These are phyloP conservation scores for Ceratothoa steindachneri DNA, from an alignment of 2,888 invertebrate species.

Conservation along the genomic window DNA sequence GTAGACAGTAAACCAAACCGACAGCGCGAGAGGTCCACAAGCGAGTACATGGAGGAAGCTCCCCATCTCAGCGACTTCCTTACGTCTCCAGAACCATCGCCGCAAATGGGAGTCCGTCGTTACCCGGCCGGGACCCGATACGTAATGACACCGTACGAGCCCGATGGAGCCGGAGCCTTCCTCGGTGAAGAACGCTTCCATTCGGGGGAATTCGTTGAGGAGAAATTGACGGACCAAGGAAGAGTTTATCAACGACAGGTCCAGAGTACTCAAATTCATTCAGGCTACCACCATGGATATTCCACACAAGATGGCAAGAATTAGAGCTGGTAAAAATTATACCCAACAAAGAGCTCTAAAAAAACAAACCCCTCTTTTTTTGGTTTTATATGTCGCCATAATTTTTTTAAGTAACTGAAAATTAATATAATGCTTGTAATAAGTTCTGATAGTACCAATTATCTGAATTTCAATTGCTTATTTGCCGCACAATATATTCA, in stretches of 20 bases:
- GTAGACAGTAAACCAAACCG: slow-evolving; percentile 24
- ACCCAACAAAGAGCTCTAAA: neutral
- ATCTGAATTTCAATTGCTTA: neutral
- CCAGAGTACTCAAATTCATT: neutral
- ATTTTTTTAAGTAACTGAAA: neutral
- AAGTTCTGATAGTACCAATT: too few relatives aligned
- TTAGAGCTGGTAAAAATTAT: neutral
- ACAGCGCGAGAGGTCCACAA: slow-evolving; percentile 28
- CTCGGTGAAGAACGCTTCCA: neutral
- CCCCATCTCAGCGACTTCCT: slow-evolving; percentile 39
- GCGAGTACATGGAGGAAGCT: slow-evolving; percentile 38
- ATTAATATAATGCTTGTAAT: neutral
- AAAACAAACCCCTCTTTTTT: neutral
- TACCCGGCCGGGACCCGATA: neutral
- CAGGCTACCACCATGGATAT: neutral
- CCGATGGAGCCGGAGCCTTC: slow-evolving; percentile 2
- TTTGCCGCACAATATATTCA: neutral
- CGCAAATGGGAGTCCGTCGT: slow-evolving; percentile 11
- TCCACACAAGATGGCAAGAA: neutral
- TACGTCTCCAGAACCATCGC: slow-evolving; percentile 27
- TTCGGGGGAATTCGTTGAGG: neutral
- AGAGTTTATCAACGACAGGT: neutral
- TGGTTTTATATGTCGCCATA: neutral
- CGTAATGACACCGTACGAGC: slow-evolving; percentile 2
- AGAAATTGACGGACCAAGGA: neutral